Percentiles rank a stretch among this genome's conserved stretches.
Evolutionary conservation across 2,113 vertebrate genomes (phyloP).

Genomic region (Channa maculata): DNA sequence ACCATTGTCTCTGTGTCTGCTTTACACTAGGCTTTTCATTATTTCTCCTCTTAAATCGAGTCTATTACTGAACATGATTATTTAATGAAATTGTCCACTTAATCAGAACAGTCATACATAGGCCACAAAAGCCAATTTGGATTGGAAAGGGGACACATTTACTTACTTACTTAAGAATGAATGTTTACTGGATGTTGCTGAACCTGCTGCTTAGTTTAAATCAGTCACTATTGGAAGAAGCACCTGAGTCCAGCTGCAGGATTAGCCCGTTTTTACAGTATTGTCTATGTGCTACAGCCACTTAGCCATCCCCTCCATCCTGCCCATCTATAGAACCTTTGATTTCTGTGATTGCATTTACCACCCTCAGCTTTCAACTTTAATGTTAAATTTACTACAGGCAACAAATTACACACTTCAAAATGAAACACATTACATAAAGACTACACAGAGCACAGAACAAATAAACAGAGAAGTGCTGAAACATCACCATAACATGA

Average conservation of each 20-base stretch:
- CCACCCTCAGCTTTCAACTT: too few species aligned
- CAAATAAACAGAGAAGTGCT: too few species aligned
- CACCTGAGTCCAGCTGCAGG: constrained; percentile 1
- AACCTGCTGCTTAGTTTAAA: constrained; percentile 18
- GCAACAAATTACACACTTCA: too few species aligned
- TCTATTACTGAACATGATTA: background rate
- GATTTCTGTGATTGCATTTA: constrained; percentile 3
- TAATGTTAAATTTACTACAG: too few species aligned
- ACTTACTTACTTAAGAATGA: background rate
- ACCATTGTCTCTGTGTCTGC: background rate
- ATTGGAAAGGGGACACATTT: background rate
- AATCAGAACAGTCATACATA: background rate
- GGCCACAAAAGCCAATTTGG: background rate
- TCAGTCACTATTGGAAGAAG: background rate
- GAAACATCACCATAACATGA: too few species aligned
- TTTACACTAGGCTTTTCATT: background rate
- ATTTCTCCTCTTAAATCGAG: background rate
- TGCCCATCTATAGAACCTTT: background rate
- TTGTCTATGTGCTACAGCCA: background rate
- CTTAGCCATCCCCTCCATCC: background rate
- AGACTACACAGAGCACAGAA: too few species aligned
- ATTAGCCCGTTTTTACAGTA: constrained; percentile 6
- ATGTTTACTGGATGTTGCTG: background rate
- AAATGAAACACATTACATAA: too few species aligned
- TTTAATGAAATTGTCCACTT: background rate